These are phyloP conservation scores for Cetonia aurata DNA, from an alignment of 2,888 invertebrate genomes.

Conservation along the genomic window DNA sequence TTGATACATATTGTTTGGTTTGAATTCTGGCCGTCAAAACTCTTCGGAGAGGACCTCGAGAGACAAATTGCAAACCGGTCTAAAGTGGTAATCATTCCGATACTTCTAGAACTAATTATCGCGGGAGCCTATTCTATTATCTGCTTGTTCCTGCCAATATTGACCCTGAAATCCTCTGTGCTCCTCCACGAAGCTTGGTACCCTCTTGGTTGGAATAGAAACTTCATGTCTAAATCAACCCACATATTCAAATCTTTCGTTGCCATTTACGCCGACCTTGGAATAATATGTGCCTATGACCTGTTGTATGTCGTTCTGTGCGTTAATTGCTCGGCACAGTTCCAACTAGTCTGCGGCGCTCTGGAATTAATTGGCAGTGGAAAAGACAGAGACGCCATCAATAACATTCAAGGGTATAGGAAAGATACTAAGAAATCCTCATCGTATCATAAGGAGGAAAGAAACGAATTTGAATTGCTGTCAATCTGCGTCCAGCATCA, in stretches of 20 bases:
- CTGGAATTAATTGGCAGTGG: slow-evolving; percentile 41
- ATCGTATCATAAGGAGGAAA: background rate
- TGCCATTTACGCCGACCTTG: slow-evolving; percentile 43
- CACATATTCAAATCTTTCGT: slow-evolving; percentile 46
- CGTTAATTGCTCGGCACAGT: slow-evolving; percentile 48
- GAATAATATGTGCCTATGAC: slow-evolving; percentile 49
- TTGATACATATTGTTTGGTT: slow-evolving; percentile 42
- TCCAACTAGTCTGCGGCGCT: slow-evolving; percentile 44
- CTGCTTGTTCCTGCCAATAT: slow-evolving; percentile 35
- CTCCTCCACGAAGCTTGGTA: slow-evolving; percentile 48
- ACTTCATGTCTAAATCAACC: slow-evolving; percentile 47
- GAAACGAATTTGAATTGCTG: slow-evolving; percentile 26
- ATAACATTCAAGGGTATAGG: background rate
- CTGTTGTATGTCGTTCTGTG: slow-evolving; percentile 47
- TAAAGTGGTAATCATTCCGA: slow-evolving; percentile 35
- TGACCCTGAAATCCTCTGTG: slow-evolving; percentile 34
- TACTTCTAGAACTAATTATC: slow-evolving; percentile 31
- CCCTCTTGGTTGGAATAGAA: slow-evolving; percentile 46
- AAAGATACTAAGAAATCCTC: slow-evolving; percentile 3
- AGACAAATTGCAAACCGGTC: slow-evolving; percentile 24
- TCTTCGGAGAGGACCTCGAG: slow-evolving; percentile 43
- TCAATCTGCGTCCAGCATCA: slow-evolving; percentile 48
- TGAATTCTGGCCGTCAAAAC: slow-evolving; percentile 47
- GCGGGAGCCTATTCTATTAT: background rate
- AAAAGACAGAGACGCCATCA: slow-evolving; percentile 33